Conservation (phyloP, 2,113 vertebrate species). For the Lichenostomus cassidix region DNA sequence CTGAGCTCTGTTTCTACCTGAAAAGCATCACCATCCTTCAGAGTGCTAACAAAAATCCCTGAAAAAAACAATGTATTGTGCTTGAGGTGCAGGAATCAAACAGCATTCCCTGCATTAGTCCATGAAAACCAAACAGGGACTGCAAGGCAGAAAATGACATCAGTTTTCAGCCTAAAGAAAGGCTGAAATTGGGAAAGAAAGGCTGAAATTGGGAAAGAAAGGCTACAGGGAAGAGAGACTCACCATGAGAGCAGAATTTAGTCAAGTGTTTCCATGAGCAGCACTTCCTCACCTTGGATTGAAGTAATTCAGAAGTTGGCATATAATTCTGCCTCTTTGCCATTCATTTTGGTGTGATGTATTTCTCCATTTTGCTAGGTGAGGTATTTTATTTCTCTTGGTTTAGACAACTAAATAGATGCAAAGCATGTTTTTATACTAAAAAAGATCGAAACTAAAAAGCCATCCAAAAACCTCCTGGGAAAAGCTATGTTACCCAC, state of each 20-base stretch:
- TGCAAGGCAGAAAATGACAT: not conserved
- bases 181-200: not conserved
- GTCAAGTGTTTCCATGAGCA: not conserved
- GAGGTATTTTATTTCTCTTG: not conserved
- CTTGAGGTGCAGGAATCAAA: not conserved
- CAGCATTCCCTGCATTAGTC: rapidly evolving
- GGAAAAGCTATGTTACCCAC: not conserved
- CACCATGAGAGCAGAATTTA: not conserved
- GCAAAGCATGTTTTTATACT: not conserved
- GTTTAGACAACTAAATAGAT: not conserved
- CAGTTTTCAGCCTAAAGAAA: not conserved
- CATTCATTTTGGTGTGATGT: not conserved
- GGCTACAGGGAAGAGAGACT: not conserved
- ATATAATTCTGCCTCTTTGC: not conserved
- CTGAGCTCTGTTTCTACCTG: not conserved
- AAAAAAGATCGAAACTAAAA: not conserved
- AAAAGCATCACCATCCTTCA: not conserved
- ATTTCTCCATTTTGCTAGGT: not conserved
- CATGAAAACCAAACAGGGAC: not conserved
- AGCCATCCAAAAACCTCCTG: not conserved
- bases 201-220: not conserved
- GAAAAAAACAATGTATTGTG: not conserved
- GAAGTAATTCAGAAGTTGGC: not conserved
- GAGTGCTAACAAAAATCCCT: not conserved
- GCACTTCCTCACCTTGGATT: not conserved